Evolutionary conservation across 2,888 invertebrate genomes (phyloP).

Genomic region (Allophyes oxyacanthae): DNA sequence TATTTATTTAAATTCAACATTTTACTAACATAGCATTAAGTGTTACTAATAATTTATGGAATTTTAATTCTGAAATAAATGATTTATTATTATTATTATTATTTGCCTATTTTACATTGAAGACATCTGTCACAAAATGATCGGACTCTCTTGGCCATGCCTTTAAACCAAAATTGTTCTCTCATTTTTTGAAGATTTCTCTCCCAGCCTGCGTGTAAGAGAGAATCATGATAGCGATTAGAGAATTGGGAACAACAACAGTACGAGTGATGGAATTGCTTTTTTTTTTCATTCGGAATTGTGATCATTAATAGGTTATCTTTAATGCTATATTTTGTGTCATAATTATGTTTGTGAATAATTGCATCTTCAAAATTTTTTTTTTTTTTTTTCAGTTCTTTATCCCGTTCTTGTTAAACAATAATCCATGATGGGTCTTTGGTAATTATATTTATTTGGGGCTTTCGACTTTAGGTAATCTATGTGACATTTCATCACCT

Average conservation of each 20-base stretch:
- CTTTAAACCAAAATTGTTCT: neutral
- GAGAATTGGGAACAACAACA: slow-evolving; percentile 2
- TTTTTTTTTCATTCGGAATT: neutral
- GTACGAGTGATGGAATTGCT: slow-evolving; percentile 1
- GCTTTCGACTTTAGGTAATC: neutral
- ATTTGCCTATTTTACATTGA: neutral
- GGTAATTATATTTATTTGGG: neutral
- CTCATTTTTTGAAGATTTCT: neutral
- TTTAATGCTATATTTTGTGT: neutral
- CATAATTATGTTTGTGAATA: neutral
- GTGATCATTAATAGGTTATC: slow-evolving; percentile 2
- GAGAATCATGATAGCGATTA: slow-evolving; percentile 3
- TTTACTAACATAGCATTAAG: no score
- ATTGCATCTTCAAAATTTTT: slow-evolving; percentile 7
- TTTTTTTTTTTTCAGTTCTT: slow-evolving; percentile 2
- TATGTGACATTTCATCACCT: neutral
- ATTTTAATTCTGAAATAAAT: no score
- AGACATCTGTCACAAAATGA: neutral
- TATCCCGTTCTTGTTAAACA: neutral
- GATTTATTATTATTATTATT: no score
- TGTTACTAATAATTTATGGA: no score
- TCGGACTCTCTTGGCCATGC: neutral
- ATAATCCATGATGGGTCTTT: slow-evolving; percentile 1
- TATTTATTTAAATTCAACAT: no score
- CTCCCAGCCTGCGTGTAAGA: neutral